phyloP scores from a whole-genome alignment of 2,113 vertebrate species.

The Tautogolabrus adspersus region DNA sequence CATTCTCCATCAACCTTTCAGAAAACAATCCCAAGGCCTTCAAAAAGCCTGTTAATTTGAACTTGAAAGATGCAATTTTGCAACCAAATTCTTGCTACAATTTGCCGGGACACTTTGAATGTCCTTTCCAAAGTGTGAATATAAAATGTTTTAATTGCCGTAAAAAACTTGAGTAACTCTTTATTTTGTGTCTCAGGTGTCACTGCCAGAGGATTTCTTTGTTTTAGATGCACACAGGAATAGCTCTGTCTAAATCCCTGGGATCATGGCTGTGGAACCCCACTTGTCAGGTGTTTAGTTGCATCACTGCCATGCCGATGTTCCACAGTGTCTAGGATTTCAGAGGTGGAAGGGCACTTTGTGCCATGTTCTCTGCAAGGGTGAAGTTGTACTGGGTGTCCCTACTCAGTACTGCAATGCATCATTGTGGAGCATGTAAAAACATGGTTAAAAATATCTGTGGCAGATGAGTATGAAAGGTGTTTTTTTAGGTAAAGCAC shows the following conservation, averaged over 20 bases:
- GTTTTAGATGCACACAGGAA: constrained; percentile 61
- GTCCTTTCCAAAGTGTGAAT: too few relatives aligned
- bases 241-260: constrained; percentile 55
- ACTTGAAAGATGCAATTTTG: background rate
- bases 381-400: constrained; percentile 34
- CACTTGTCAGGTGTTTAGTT: constrained; percentile 59
- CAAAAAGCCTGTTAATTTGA: background rate
- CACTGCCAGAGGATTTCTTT: constrained; percentile 42
- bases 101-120: too few relatives aligned
- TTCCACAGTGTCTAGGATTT: constrained; percentile 62
- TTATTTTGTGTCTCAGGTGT: constrained; percentile 4
- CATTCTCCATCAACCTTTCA: background rate
- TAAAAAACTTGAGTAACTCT: too few relatives aligned
- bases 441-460: constrained; percentile 18
- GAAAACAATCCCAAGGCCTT: background rate
- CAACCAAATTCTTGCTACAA: too few relatives aligned
- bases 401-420: background rate
- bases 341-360: constrained; percentile 53
- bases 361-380: constrained; percentile 17
- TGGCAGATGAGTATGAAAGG: constrained; percentile 6
- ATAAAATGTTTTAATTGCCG: too few relatives aligned
- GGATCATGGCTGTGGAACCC: constrained; percentile 18
- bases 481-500: constrained; percentile 8
- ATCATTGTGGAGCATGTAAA: background rate
- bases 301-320: constrained; percentile 51